Evolutionary conservation across 2,797 vertebrate species (phyloP), one percentile per base, ranked within the genome.

Genomic region (Geotria australis): DNA sequence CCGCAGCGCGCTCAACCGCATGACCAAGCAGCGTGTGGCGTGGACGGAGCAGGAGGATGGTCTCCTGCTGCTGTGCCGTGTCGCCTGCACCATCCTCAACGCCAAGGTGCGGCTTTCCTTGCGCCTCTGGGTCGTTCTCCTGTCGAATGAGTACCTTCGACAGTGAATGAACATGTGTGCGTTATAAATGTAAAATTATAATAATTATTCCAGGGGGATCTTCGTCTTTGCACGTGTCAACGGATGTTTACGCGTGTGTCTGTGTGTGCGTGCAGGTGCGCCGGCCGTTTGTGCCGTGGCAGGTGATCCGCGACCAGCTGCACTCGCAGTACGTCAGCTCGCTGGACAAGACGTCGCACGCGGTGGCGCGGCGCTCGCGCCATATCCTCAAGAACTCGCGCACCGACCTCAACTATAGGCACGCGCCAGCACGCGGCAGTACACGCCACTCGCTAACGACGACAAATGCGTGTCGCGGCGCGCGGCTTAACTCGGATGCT

Each of bases 381-480:
- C 84, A 84, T 63, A 91, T 95, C 61, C 74, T 96, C 63, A 88
- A 77, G 63, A 96, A 88, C 56, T 80, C 83, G 1, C 85, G 89
- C 66, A 83, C 83, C 1, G 76, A 78, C 14, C 76, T 93, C 48
- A 95, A 89, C 69, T 91, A 81, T 59, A 85, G 80, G 83, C 93
- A 70, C 24, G 5, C n/a, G n/a, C n/a, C n/a, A n/a, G n/a, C n/a
- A n/a, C n/a, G 72, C 74, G 48, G 15, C 47, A 1, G 9, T 12
- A 48, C 57, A 13, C 38, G 24, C 24, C 24, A 38, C 24, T 38
- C 24, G 24, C 24, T 24, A 38, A 24, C 24, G 24, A 38, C 53
- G 6, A 53, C 14, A 53, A 6, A 2, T 11, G 49, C 49, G 7
- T 14, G 49, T 11, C 49, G 49, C 49, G 9, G 55, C 9, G 51